Evolutionary conservation across 2,797 vertebrate species (phyloP).

Genomic region (Sternarchorhynchus goeldii): DNA sequence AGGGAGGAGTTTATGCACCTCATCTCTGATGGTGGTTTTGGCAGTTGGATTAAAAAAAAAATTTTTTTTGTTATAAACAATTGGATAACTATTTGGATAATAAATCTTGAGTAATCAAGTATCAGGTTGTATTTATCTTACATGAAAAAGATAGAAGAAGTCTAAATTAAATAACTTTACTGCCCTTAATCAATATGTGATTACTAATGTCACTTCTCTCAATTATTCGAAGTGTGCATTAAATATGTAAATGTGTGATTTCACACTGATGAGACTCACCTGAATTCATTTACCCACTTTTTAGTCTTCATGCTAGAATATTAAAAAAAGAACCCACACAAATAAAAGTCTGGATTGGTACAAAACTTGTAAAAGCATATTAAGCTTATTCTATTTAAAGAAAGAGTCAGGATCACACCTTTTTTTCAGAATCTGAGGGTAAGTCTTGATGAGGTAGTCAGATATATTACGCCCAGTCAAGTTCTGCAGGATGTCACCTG

Average conservation of each 20-base stretch:
- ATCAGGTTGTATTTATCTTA: no score
- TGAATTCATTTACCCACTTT: constrained; percentile 91
- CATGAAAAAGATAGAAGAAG: no score
- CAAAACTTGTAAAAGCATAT: background rate
- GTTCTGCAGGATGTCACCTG: constrained; percentile 85
- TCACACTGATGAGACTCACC: constrained; percentile 70
- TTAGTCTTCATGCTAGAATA: constrained; percentile 83
- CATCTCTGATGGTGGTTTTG: no score
- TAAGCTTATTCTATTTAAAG: background rate
- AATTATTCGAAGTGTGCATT: background rate
- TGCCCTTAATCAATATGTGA: no score
- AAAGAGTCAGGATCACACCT: constrained; percentile 68
- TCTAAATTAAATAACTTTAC: no score
- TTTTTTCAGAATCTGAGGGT: constrained; percentile 82
- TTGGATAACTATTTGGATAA: no score
- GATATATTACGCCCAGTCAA: constrained; percentile 86
- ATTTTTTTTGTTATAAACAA: no score
- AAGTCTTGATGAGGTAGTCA: constrained; percentile 91
- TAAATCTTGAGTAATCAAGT: no score
- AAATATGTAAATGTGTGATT: background rate
- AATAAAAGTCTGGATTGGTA: background rate
- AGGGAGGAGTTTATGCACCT: no score
- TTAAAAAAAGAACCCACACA: background rate
- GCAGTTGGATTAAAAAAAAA: no score
- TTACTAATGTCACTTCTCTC: no score